phyloP scores from a whole-genome alignment of 1,140 invertebrate species.

The Ceratina calcarata region DNA sequence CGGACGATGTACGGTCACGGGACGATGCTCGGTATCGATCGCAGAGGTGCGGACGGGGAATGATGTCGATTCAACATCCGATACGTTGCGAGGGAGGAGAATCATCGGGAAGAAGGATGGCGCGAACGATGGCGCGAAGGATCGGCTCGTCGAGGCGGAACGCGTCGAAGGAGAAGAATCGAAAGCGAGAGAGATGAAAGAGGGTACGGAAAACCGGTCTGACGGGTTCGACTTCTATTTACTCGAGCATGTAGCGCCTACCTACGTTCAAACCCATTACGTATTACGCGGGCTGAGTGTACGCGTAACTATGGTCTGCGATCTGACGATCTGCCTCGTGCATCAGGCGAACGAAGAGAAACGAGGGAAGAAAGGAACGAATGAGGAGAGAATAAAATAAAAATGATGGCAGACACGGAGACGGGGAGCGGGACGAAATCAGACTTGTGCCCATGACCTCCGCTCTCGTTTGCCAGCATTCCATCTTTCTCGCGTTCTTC shows the following conservation, averaged over 20 bases:
- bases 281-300: constrained; percentile 74
- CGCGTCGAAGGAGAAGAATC: constrained; percentile 6
- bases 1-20: too few species aligned
- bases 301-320: constrained; percentile 73
- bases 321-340: constrained; percentile 56
- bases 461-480: constrained; percentile 56
- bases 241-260: constrained; percentile 71
- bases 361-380: constrained; percentile 26
- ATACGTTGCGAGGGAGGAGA: too few species aligned
- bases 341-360: constrained; percentile 44
- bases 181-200: constrained; percentile 32
- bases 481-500: constrained; percentile 17
- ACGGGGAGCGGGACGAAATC: constrained; percentile 61
- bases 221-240: constrained; percentile 77
- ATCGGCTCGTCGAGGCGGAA: constrained; percentile 19
- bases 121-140: not conserved
- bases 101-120: not conserved
- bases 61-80: too few species aligned
- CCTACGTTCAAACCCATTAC: constrained; percentile 71
- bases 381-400: not conserved
- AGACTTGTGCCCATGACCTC: constrained; percentile 64
- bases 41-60: too few species aligned
- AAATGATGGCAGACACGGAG: constrained; percentile 23
- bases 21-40: too few species aligned
- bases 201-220: constrained; percentile 73